Conservation (phyloP, 2,888 invertebrate genomes). For the Mythimna vitellina region DNA sequence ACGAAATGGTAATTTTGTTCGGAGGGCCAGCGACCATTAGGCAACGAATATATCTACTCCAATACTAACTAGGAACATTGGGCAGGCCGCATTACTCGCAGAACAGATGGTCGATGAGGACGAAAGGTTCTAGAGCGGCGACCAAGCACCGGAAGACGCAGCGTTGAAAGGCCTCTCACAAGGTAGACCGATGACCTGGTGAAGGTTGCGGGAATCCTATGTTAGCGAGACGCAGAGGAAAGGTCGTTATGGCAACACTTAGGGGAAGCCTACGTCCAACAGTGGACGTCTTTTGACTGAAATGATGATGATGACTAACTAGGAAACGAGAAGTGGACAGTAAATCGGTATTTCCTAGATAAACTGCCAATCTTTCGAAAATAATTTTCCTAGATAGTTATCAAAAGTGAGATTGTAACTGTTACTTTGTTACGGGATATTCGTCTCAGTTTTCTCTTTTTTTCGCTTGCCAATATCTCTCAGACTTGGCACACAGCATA, state of each 20-base stretch:
- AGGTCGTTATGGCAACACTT: too few species aligned
- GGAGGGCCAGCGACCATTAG: background rate
- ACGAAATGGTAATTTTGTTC: background rate
- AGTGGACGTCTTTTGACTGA: too few species aligned
- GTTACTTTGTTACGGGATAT: background rate
- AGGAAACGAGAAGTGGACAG: background rate
- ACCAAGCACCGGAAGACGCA: too few species aligned
- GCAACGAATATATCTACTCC: background rate
- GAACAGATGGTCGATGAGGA: too few species aligned
- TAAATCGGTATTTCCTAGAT: background rate
- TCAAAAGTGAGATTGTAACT: background rate
- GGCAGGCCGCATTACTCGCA: too few species aligned
- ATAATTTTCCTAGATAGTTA: background rate
- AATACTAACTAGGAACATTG: too few species aligned
- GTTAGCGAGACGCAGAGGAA: too few species aligned
- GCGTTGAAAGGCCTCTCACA: too few species aligned
- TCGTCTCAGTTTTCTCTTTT: constrained; percentile 6
- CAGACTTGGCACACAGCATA: constrained; percentile 49
- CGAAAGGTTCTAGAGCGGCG: too few species aligned
- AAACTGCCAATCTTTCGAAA: background rate
- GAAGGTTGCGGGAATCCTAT: too few species aligned
- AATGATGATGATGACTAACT: background rate
- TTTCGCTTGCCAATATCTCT: constrained; percentile 13
- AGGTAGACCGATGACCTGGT: too few species aligned
- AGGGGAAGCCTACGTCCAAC: too few species aligned